Percentiles rank a stretch among this genome's conserved stretches.
phyloP scores from a whole-genome alignment of 2,888 invertebrate genomes.

The Tachina grossa region DNA sequence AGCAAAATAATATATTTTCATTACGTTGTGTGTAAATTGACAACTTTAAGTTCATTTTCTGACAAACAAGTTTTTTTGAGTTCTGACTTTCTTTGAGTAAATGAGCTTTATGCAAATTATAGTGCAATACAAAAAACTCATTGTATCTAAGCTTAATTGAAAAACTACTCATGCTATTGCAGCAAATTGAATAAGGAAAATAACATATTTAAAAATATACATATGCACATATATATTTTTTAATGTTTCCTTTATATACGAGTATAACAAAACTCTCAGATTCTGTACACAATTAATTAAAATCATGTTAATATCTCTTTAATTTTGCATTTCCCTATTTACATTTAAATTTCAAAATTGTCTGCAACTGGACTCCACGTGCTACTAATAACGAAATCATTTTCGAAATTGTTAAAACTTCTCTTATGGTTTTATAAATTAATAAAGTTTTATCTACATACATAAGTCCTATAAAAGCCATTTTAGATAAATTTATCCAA shows the following conservation, averaged over 20 bases:
- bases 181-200: too few species aligned
- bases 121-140: too few species aligned
- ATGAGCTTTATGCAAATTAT: too few species aligned
- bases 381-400: not conserved
- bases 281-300: slow-evolving; percentile 15
- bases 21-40: too few species aligned
- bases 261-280: slow-evolving; percentile 42
- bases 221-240: too few species aligned
- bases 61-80: too few species aligned
- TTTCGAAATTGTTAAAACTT: not conserved
- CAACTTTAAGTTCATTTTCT: too few species aligned
- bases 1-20: too few species aligned
- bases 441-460: not conserved
- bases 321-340: not conserved
- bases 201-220: too few species aligned
- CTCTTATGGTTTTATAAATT: not conserved
- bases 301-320: not conserved
- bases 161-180: too few species aligned
- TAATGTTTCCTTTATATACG: not conserved
- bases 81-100: too few species aligned
- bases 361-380: not conserved
- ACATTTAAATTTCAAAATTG: not conserved
- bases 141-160: too few species aligned
- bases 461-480: not conserved
- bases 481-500: not conserved